Percentiles rank a stretch among this genome's conserved stretches.
phyloP scores from a whole-genome alignment of 2,797 vertebrate species.

The Mionectes olivaceus region DNA sequence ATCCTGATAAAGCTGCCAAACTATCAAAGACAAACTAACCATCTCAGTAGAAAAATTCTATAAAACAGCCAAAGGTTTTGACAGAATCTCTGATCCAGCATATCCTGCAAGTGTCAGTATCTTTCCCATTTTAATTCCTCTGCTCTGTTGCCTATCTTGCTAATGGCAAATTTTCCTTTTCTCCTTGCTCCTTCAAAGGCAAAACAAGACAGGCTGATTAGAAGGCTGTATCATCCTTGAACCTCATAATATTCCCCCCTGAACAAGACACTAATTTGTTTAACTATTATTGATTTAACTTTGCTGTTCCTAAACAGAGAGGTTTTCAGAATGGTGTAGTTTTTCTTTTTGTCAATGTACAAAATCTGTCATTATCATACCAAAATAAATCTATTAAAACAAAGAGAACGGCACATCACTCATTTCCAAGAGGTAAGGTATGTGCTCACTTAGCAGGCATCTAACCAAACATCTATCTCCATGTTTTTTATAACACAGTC shows the following conservation, averaged over 20 bases:
- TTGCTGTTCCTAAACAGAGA: neutral
- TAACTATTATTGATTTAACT: conserved; percentile 5
- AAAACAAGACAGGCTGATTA: neutral
- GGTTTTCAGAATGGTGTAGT: neutral
- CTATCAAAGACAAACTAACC: neutral
- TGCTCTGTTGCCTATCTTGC: neutral
- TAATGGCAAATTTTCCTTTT: neutral
- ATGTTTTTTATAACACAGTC: neutral
- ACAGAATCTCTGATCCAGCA: neutral
- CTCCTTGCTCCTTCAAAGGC: neutral
- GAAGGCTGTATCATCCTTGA: neutral
- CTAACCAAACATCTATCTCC: neutral
- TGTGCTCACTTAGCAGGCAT: neutral
- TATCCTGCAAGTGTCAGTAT: neutral
- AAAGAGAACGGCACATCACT: neutral
- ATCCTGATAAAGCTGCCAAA: neutral
- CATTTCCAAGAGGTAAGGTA: neutral
- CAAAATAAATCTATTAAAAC: neutral
- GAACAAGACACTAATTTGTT: neutral
- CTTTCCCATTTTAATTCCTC: neutral
- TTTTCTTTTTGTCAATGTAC: neutral
- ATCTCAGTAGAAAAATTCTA: neutral
- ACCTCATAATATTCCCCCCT: neutral
- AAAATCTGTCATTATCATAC: neutral
- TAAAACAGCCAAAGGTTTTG: neutral